Conservation (phyloP, 1,140 invertebrate genomes). For the Hylaeus anthracinus region DNA sequence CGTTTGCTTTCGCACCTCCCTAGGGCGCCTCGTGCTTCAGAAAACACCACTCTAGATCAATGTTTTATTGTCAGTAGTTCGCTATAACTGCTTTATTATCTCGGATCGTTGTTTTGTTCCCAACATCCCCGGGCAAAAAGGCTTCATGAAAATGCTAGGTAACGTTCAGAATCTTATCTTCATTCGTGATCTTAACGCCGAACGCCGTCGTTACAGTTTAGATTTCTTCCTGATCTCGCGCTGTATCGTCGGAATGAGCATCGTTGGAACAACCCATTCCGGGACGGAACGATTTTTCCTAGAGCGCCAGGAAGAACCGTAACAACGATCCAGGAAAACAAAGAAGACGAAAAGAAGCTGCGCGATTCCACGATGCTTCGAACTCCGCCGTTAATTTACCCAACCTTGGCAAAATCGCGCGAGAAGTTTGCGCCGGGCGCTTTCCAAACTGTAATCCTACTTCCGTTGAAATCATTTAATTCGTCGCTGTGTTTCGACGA, state of each 20-base stretch:
- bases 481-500: not conserved
- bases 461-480: not conserved
- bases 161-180: slow-evolving; percentile 17
- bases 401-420: not conserved
- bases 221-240: slow-evolving; percentile 23
- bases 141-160: not conserved
- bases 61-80: not conserved
- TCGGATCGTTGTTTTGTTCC: not conserved
- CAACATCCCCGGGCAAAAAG: not conserved
- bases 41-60: not conserved
- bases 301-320: not conserved
- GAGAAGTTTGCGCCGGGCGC: slow-evolving; percentile 4
- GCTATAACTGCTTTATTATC: slow-evolving; percentile 34
- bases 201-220: slow-evolving; percentile 40
- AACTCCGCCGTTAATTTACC: slow-evolving; percentile 8
- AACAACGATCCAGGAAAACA: not conserved
- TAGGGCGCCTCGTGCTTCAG: not conserved
- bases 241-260: slow-evolving; percentile 1
- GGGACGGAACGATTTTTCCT: slow-evolving; percentile 23
- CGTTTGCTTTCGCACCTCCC: too few relatives aligned
- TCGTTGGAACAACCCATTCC: slow-evolving; percentile 20
- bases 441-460: not conserved
- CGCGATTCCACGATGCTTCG: too few relatives aligned
- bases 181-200: slow-evolving; percentile 8
- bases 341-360: not conserved